phyloP scores from a whole-genome alignment of 1,140 invertebrate species.

The Cherax quadricarinatus region DNA sequence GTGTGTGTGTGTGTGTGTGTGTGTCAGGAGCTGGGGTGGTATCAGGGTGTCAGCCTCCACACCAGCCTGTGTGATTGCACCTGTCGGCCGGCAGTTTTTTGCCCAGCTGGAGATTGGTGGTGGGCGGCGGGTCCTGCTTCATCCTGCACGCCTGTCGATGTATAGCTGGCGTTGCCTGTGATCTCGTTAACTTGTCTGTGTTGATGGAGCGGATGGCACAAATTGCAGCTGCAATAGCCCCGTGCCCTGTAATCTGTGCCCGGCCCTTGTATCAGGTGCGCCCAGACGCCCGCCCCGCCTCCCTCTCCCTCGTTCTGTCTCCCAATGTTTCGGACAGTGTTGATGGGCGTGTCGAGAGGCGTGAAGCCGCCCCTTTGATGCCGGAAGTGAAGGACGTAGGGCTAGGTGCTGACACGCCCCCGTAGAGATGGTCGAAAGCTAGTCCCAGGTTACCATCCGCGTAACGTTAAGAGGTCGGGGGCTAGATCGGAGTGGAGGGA shows the following conservation, averaged over 20 bases:
- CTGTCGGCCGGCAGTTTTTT: constrained; percentile 25
- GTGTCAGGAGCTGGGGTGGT: background rate
- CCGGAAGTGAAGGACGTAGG: background rate
- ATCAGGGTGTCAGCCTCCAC: constrained; percentile 31
- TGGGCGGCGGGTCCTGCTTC: constrained; percentile 26
- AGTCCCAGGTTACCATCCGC: background rate
- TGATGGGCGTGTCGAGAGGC: background rate
- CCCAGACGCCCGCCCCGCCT: constrained; percentile 36
- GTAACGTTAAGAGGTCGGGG: background rate
- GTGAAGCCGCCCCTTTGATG: background rate
- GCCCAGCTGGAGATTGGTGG: background rate
- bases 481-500: background rate
- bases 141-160: constrained; percentile 64
- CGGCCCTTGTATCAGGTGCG: constrained; percentile 56
- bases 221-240: constrained; percentile 70
- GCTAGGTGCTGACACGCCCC: background rate
- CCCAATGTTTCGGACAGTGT: constrained; percentile 62
- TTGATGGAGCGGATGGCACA: constrained; percentile 71
- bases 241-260: constrained; percentile 70
- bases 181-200: constrained; percentile 71
- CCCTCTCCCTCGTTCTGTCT: constrained; percentile 44
- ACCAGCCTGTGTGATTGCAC: constrained; percentile 16
- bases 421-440: background rate
- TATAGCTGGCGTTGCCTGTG: constrained; percentile 69
- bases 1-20: constrained; percentile 25